phyloP scores from a whole-genome alignment of 2,888 invertebrate species.

The Drosophila subsilvestris region DNA sequence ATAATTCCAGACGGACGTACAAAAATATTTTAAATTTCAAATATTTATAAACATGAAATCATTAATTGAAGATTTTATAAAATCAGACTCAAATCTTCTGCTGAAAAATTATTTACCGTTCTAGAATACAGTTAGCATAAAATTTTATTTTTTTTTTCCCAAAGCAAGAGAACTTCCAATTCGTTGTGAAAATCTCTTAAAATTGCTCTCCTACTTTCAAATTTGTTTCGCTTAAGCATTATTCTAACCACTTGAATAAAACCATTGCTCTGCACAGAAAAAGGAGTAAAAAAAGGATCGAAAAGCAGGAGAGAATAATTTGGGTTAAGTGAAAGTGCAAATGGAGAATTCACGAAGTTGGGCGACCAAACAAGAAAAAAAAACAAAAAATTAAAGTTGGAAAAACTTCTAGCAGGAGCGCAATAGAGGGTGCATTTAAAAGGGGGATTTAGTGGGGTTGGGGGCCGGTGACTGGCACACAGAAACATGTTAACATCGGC shows the following conservation, averaged over 20 bases:
- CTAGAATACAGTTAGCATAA: too few relatives aligned
- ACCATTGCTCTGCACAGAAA: not conserved
- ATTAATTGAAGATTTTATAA: too few relatives aligned
- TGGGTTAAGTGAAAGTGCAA: conserved; percentile 69
- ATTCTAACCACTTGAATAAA: not conserved
- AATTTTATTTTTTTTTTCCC: too few relatives aligned
- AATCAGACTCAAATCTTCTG: too few relatives aligned
- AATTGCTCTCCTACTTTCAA: not conserved
- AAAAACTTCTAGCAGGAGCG: not conserved
- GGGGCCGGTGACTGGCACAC: not conserved
- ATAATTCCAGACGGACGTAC: too few relatives aligned
- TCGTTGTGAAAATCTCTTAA: not conserved
- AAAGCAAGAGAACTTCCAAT: not conserved
- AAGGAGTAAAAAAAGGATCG: conserved; percentile 7
- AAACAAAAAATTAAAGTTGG: not conserved
- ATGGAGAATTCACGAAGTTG: conserved; percentile 27
- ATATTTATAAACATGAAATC: too few relatives aligned
- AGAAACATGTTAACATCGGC: conserved; percentile 33
- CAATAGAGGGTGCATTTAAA: not conserved
- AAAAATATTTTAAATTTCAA: too few relatives aligned
- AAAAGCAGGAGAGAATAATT: conserved; percentile 32
- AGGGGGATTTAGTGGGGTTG: not conserved
- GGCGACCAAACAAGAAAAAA: not conserved
- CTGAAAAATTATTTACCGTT: too few relatives aligned
- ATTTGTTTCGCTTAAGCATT: not conserved